phyloP scores from a whole-genome alignment of 2,797 vertebrate genomes.

The Channa striata region DNA sequence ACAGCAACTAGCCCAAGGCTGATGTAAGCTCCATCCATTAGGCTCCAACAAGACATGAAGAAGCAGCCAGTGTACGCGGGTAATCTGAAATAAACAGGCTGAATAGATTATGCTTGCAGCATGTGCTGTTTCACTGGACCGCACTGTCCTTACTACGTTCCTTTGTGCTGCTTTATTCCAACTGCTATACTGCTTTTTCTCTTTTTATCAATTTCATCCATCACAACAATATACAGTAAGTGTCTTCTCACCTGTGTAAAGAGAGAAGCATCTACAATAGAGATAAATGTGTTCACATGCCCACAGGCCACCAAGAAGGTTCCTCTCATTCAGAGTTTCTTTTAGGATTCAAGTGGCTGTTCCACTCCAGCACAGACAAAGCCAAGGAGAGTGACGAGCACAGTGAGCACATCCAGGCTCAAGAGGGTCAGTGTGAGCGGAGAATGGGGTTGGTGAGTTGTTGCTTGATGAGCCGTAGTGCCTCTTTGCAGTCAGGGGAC shows the following conservation, averaged over 20 bases:
- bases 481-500: slow-evolving; percentile 21
- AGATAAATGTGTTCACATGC: slow-evolving; percentile 24
- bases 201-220: slow-evolving; percentile 27
- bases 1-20: slow-evolving; percentile 16
- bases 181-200: neutral
- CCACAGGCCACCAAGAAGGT: slow-evolving; percentile 10
- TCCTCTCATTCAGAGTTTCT: slow-evolving; percentile 44
- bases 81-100: slow-evolving; percentile 20
- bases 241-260: slow-evolving; percentile 27
- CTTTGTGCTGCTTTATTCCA: neutral
- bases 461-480: slow-evolving; percentile 32
- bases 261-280: slow-evolving; percentile 6
- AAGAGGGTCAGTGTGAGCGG: slow-evolving; percentile 29
- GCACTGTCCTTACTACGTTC: neutral
- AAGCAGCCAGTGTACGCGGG: neutral
- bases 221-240: slow-evolving; percentile 14
- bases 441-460: slow-evolving; percentile 28
- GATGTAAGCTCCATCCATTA: neutral
- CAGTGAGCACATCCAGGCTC: slow-evolving; percentile 35
- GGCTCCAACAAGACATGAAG: neutral
- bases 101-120: slow-evolving; percentile 1
- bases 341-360: slow-evolving; percentile 30
- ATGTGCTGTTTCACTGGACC: neutral
- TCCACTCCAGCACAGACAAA: slow-evolving; percentile 40
- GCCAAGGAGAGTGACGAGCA: slow-evolving; percentile 11